phyloP scores from a whole-genome alignment of 2,888 invertebrate genomes.

The Muscina levida region DNA sequence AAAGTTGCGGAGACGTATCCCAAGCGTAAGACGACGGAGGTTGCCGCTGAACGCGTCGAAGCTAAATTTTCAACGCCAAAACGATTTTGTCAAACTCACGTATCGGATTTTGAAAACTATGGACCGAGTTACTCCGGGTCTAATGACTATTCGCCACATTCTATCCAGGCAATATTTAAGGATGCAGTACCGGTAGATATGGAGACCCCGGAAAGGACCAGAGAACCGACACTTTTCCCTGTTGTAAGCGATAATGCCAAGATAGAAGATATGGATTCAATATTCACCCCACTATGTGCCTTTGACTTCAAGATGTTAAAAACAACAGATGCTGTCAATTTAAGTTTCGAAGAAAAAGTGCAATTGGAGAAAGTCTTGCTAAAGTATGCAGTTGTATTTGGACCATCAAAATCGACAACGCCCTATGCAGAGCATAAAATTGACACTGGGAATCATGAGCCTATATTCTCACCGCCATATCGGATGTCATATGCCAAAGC shows the following conservation, averaged over 20 bases:
- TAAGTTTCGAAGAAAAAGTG: conserved; percentile 17
- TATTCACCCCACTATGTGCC: conserved; percentile 26
- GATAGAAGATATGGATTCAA: background rate
- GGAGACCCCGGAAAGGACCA: conserved; percentile 31
- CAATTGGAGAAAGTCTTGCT: conserved; percentile 34
- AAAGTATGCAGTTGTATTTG: conserved; percentile 36
- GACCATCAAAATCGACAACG: conserved; percentile 29
- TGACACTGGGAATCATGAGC: conserved; percentile 71
- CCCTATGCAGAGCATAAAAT: conserved; percentile 68
- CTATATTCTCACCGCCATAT: conserved; percentile 74
- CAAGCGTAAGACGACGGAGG: background rate
- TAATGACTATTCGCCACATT: conserved; percentile 46
- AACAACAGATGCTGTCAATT: conserved; percentile 34
- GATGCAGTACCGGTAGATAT: conserved; percentile 40
- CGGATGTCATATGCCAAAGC: conserved; percentile 68
- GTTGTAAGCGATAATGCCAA: conserved; percentile 10
- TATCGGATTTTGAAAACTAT: conserved; percentile 47
- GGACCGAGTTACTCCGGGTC: conserved; percentile 32
- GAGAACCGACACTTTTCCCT: conserved; percentile 10
- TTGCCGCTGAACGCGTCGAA: background rate
- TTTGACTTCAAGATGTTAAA: conserved; percentile 49
- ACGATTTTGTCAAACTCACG: background rate
- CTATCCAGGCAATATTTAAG: conserved; percentile 49
- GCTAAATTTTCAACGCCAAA: conserved; percentile 15
- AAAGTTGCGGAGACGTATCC: conserved; percentile 1